These are phyloP conservation scores for Balearica regulorum DNA, from an alignment of 2,797 vertebrate genomes.

Conservation along the genomic window DNA sequence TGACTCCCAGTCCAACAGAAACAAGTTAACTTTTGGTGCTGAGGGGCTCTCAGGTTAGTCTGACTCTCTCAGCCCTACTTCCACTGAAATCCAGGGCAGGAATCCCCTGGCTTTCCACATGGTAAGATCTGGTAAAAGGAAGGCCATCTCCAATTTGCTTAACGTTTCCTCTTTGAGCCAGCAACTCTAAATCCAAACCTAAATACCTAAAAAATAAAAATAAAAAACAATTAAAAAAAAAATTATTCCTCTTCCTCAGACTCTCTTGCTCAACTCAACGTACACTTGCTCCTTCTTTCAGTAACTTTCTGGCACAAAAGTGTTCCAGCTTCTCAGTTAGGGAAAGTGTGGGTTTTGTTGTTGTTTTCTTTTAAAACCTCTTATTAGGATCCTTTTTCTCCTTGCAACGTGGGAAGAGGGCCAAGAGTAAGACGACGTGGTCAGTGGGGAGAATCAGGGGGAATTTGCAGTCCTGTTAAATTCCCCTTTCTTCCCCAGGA, in stretches of 20 bases:
- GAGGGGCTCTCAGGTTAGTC: background rate
- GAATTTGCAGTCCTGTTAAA: background rate
- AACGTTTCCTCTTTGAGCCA: background rate
- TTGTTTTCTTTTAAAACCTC: background rate
- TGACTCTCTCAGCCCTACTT: background rate
- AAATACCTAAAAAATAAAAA: background rate
- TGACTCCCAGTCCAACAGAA: background rate
- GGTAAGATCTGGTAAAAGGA: background rate
- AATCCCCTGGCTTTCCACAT: background rate
- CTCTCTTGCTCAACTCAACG: background rate
- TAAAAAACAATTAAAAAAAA: rapidly evolving
- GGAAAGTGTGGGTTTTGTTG: background rate
- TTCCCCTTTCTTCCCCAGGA: background rate
- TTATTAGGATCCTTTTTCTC: background rate
- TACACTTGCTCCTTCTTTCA: background rate
- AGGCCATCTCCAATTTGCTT: background rate
- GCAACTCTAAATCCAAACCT: background rate
- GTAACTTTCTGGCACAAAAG: background rate
- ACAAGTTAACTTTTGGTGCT: background rate
- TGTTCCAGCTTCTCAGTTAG: background rate
- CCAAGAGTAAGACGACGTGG: background rate
- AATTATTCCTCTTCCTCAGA: background rate
- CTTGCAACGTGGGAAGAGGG: background rate
- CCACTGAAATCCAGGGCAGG: background rate
- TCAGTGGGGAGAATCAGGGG: background rate